phyloP scores from a whole-genome alignment of 2,888 invertebrate species.

The Allolobophora icterica region DNA sequence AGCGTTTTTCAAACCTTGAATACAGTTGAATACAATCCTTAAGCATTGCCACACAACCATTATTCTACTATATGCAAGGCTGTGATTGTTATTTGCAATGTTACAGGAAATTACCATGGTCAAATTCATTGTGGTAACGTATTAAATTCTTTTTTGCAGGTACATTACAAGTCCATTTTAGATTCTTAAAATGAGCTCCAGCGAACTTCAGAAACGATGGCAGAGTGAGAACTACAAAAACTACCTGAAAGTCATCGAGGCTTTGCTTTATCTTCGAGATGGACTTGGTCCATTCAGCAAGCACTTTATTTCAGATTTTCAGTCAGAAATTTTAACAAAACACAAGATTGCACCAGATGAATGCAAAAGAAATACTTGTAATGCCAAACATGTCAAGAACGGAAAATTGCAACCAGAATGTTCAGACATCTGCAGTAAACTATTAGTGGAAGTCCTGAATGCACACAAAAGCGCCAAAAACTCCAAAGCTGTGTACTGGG shows the following conservation, averaged over 20 bases:
- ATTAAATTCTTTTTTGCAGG: not conserved
- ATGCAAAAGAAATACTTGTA: not conserved
- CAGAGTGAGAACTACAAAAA: not conserved
- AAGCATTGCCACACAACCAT: not conserved
- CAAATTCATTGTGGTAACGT: not conserved
- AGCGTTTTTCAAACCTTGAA: too few species aligned
- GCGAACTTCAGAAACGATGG: not conserved
- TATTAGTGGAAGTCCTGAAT: not conserved
- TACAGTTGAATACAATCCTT: too few species aligned
- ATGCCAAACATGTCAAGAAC: not conserved
- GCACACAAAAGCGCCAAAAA: not conserved
- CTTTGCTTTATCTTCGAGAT: not conserved
- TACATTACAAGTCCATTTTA: not conserved
- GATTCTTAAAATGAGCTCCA: not conserved
- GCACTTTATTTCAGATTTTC: not conserved
- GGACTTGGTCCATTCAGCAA: not conserved
- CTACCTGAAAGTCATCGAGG: not conserved
- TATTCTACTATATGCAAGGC: slow-evolving; percentile 5
- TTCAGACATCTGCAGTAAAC: not conserved
- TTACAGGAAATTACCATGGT: not conserved
- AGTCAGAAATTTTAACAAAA: not conserved
- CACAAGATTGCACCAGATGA: not conserved
- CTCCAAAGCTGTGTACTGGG: not conserved
- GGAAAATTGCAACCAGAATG: not conserved
- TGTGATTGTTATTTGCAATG: not conserved